Base-by-base conservation (phyloP, 35 echinoderm and acorn worm species). In the Anneissia japonica region DNA sequence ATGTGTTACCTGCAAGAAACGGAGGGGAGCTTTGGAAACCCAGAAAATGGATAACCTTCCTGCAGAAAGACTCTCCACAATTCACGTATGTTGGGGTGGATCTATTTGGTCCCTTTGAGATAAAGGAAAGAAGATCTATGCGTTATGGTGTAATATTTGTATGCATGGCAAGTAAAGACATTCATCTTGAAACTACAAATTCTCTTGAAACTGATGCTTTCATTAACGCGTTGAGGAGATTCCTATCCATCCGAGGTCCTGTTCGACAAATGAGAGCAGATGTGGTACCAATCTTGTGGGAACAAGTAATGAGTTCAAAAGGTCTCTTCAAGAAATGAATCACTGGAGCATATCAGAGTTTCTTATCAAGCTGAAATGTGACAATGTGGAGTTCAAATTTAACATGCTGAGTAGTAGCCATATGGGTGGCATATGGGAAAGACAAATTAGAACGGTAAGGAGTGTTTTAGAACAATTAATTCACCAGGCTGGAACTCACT, bases 1-100 rank as follows among this genome's bases (percentile, higher is more conserved):
- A 33, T 75, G 73, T 26, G 23, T 75, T 33, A 75, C 73, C 26
- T 75, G 73, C 32, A 28, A 23, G 9, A 28, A 33, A 75, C 4
- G 26, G 9, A 28, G 73, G 26, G 7, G 73, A 75, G 7, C 73
- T 75, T 7, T 75, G 11, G 56, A 88, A 41, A 72, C 74, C 43
- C 93, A 95, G 79, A 80, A 91, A 73, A 91, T 91, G 90, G 77
- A 75, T 30, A 75, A 87, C 73, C 78, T 91, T 31, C 90, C 84
- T 0, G 35, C 30, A 23, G 83, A 82, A 30, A 56, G 90, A 46
- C 14, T 87, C 83, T 31, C 75, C 83, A 11, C 83, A 84, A 6
- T 91, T 91, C 79, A 46, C 35, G 23, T 85, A 91, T 77, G 73
- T 32, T 72, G 90, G 79, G 34, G 85, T 92, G 28, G 85, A 92